Conservation (phyloP, 2,797 vertebrate genomes). For the Falco naumanni region DNA sequence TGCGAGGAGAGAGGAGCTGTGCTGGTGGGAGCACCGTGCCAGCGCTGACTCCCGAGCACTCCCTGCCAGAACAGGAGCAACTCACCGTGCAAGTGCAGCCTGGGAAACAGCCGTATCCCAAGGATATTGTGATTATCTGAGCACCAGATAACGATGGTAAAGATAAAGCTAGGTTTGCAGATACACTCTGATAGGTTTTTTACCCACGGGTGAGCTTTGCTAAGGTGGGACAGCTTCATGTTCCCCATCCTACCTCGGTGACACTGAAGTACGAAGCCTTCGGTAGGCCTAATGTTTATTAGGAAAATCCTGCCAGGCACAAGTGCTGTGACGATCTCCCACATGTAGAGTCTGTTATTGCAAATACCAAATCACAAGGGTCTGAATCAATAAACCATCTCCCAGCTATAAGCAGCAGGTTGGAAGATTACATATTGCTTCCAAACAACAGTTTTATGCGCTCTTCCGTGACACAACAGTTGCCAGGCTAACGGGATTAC, state of each 20-base stretch:
- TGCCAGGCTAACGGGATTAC: conserved; percentile 64
- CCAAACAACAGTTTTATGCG: conserved; percentile 38
- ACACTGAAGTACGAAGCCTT: background rate
- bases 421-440: conserved; percentile 61
- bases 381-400: conserved; percentile 70
- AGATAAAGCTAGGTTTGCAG: background rate
- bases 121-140: background rate
- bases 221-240: background rate
- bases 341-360: conserved; percentile 61
- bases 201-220: background rate
- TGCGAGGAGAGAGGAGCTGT: background rate
- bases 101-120: background rate
- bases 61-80: background rate
- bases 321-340: conserved; percentile 51
- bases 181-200: background rate
- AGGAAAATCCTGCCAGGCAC: conserved; percentile 57
- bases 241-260: background rate
- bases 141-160: background rate
- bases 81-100: background rate
- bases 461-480: conserved; percentile 54
- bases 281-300: conserved; percentile 26
- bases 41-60: background rate
- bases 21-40: conserved; percentile 17
- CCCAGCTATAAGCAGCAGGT: conserved; percentile 59
- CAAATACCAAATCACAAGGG: conserved; percentile 70